These are phyloP conservation scores for Plutella xylostella DNA, from an alignment of 2,888 invertebrate species.

Conservation along the genomic window DNA sequence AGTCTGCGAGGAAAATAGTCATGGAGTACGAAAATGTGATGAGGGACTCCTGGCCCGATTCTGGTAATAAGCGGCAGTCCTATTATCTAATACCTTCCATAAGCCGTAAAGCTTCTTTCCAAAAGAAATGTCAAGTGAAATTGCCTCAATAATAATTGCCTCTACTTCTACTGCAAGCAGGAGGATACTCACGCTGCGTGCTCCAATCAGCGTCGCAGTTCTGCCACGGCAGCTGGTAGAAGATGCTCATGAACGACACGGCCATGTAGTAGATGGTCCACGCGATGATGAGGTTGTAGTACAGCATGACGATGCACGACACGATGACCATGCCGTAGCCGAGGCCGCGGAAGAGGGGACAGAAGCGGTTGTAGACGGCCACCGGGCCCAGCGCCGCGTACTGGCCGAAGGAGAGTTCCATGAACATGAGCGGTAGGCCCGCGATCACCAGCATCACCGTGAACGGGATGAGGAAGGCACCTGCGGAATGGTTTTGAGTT, in stretches of 20 bases:
- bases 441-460: slow-evolving; percentile 83
- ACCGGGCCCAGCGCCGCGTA: slow-evolving; percentile 84
- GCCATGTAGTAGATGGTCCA: slow-evolving; percentile 83
- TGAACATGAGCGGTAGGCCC: slow-evolving; percentile 84
- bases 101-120: too few relatives aligned
- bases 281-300: slow-evolving; percentile 81
- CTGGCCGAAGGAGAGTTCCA: slow-evolving; percentile 88
- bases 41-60: too few relatives aligned
- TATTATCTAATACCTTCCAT: too few relatives aligned
- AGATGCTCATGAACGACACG: slow-evolving; percentile 72
- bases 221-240: slow-evolving; percentile 77
- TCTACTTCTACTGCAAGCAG: too few relatives aligned
- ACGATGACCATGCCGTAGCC: slow-evolving; percentile 83
- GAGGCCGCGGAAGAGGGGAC: slow-evolving; percentile 79
- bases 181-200: slow-evolving; percentile 69
- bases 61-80: too few relatives aligned
- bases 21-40: too few relatives aligned
- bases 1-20: slow-evolving; percentile 59
- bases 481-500: too few relatives aligned
- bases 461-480: slow-evolving; percentile 88
- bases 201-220: slow-evolving; percentile 79
- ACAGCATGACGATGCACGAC: slow-evolving; percentile 80
- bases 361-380: slow-evolving; percentile 83
- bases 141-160: too few relatives aligned
- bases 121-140: too few relatives aligned